Conservation (phyloP, 2,797 vertebrate genomes). For the Ctenopoma multispine region DNA sequence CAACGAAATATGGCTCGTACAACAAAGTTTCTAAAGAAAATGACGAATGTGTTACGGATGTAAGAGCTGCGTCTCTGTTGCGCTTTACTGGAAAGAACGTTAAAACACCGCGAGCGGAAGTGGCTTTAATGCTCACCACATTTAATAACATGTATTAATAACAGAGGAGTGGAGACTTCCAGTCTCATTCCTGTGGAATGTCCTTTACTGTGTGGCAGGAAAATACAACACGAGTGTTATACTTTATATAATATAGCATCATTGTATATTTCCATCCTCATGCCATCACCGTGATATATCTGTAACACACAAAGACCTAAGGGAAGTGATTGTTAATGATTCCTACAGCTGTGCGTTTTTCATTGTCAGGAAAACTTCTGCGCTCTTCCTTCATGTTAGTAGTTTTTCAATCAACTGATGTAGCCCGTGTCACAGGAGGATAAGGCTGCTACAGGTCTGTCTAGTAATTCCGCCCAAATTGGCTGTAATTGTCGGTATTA, state of each 20-base stretch:
- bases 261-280: not conserved
- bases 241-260: too few species aligned
- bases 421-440: conserved; percentile 83
- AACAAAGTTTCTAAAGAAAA: not conserved
- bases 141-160: too few species aligned
- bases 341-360: not conserved
- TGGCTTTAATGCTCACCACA: too few species aligned
- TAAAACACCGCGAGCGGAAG: too few species aligned
- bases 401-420: conserved; percentile 36
- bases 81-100: too few species aligned
- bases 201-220: too few species aligned
- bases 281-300: not conserved
- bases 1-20: conserved; percentile 7
- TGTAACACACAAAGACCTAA: not conserved
- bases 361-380: conserved; percentile 12
- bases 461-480: conserved; percentile 90
- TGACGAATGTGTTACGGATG: not conserved
- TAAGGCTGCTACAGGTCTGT: conserved; percentile 83
- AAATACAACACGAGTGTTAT: too few species aligned
- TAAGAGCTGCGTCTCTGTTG: too few species aligned
- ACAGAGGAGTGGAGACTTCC: too few species aligned
- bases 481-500: conserved; percentile 98
- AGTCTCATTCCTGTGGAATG: too few species aligned
- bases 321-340: not conserved
- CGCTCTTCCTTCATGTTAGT: conserved; percentile 20